Conservation (phyloP, 2,888 invertebrate species). For the Agapostemon virescens region DNA sequence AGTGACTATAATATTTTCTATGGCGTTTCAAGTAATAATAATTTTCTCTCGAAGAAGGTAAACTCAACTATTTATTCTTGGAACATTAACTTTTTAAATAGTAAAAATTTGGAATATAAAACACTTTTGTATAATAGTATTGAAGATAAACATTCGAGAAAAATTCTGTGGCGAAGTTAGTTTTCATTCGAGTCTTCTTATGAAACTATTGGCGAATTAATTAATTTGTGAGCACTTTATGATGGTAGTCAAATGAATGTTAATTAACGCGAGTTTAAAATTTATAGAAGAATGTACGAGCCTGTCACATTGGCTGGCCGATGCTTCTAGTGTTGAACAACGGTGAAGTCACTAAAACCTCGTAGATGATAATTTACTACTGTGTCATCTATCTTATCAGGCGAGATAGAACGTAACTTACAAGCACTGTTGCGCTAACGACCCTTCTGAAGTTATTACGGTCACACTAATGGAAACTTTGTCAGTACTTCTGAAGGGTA, state of each 20-base stretch:
- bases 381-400: conserved; percentile 8
- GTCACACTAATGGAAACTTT: conserved; percentile 22
- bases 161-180: neutral
- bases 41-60: neutral
- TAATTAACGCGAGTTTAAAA: neutral
- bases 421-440: conserved; percentile 10
- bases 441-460: conserved; percentile 10
- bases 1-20: neutral
- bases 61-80: too few relatives aligned
- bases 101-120: neutral
- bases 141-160: neutral
- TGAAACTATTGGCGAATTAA: neutral
- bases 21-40: neutral
- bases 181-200: neutral
- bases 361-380: neutral
- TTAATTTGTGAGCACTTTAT: neutral
- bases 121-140: neutral
- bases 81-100: too few relatives aligned
- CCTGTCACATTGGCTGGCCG: neutral
- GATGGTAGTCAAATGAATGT: neutral
- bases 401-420: neutral
- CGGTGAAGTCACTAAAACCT: neutral
- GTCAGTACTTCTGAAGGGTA: conserved; percentile 6
- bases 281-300: neutral
- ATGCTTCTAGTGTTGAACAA: neutral